phyloP scores from a whole-genome alignment of 2,888 invertebrate species.

The Spodoptera picta region DNA sequence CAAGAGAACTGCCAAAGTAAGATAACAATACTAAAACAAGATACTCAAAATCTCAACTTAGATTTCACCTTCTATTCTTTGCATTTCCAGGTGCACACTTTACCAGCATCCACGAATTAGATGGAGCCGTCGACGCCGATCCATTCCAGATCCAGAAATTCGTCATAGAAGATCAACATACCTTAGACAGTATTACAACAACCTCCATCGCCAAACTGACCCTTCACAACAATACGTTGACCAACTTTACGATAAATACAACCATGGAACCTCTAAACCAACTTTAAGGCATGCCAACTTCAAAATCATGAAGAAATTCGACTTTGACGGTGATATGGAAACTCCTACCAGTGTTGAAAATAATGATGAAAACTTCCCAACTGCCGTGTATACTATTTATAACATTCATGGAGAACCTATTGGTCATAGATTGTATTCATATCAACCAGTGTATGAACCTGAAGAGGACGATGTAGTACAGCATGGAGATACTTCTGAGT shows the following conservation, averaged over 20 bases:
- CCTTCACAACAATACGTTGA: constrained; percentile 73
- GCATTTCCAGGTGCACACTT: constrained; percentile 90
- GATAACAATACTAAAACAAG: constrained; percentile 20
- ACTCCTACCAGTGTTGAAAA: constrained; percentile 63
- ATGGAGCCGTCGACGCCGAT: constrained; percentile 92
- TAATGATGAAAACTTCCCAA: constrained; percentile 77
- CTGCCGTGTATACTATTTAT: constrained; percentile 83
- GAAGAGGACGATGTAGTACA: constrained; percentile 77
- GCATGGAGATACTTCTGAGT: constrained; percentile 75
- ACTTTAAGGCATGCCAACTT: constrained; percentile 83
- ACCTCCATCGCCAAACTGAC: constrained; percentile 69
- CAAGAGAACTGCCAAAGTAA: constrained; percentile 94
- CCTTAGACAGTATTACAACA: constrained; percentile 81
- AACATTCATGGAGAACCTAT: constrained; percentile 86
- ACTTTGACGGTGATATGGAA: constrained; percentile 74
- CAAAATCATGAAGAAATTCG: constrained; percentile 84
- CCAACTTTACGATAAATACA: constrained; percentile 83
- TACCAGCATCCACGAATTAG: constrained; percentile 96
- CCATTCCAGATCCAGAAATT: constrained; percentile 80
- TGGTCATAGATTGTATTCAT: constrained; percentile 82
- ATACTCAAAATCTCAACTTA: no score
- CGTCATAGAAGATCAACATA: constrained; percentile 79
- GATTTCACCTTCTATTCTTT: no score
- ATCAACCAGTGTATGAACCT: constrained; percentile 85
- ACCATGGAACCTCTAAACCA: constrained; percentile 78